phyloP scores from a whole-genome alignment of 2,888 invertebrate species.

The Nomada hirtipes region DNA sequence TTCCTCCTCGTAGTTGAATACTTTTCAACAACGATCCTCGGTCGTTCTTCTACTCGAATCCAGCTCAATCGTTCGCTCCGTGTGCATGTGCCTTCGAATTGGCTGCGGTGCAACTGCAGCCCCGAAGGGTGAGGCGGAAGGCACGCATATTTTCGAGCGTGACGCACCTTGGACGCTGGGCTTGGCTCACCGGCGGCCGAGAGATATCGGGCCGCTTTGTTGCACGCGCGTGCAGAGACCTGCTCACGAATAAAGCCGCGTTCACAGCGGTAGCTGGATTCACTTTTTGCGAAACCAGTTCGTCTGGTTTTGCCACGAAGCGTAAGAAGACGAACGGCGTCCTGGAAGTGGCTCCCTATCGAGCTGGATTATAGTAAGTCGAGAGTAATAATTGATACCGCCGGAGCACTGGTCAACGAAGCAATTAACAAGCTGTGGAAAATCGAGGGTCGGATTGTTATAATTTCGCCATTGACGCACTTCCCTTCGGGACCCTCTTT shows the following conservation, averaged over 20 bases:
- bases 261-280: slow-evolving; percentile 20
- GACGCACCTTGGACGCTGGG: slow-evolving; percentile 79
- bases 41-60: no score
- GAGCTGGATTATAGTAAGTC: no score
- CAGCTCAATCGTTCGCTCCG: background rate
- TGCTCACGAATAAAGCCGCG: slow-evolving; percentile 40
- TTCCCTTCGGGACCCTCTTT: no score
- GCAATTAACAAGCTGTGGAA: no score
- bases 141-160: slow-evolving; percentile 78
- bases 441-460: no score
- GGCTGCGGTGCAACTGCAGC: slow-evolving; percentile 44
- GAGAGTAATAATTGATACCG: no score
- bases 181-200: slow-evolving; percentile 67
- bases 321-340: no score
- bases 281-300: background rate
- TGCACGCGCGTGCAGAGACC: slow-evolving; percentile 50
- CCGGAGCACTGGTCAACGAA: no score
- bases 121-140: slow-evolving; percentile 64
- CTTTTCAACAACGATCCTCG: no score
- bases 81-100: slow-evolving; percentile 26
- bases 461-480: no score
- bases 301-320: no score
- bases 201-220: slow-evolving; percentile 57
- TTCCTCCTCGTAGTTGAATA: background rate
- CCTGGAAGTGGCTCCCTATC: no score